phyloP scores from a whole-genome alignment of 2,888 invertebrate species.

The Cremastinae sp. region DNA sequence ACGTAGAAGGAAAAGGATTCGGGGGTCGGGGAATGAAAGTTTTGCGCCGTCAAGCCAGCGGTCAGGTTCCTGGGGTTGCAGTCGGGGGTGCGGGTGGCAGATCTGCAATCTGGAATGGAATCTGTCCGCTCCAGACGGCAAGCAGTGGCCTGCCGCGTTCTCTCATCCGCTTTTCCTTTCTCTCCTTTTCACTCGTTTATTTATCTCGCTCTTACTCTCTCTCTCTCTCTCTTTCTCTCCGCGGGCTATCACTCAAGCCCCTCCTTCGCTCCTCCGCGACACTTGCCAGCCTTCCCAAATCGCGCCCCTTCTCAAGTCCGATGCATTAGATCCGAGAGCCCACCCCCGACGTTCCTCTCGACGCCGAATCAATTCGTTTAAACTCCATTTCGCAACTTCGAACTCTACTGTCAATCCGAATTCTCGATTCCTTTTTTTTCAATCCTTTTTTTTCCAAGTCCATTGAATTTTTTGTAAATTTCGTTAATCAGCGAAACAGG shows the following conservation, averaged over 20 bases:
- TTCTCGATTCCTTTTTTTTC: slow-evolving; percentile 21
- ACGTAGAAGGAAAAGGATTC: slow-evolving; percentile 3
- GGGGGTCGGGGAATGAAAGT: slow-evolving; percentile 8
- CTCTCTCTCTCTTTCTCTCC: slow-evolving; percentile 38
- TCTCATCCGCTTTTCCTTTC: slow-evolving; percentile 59
- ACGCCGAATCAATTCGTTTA: slow-evolving; percentile 60
- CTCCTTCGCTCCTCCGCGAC: slow-evolving; percentile 63
- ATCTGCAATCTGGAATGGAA: slow-evolving; percentile 79
- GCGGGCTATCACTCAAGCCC: slow-evolving; percentile 8
- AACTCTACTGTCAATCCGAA: slow-evolving; percentile 12
- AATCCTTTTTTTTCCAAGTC: slow-evolving; percentile 8
- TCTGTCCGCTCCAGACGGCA: slow-evolving; percentile 79
- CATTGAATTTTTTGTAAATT: not conserved
- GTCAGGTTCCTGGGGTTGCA: slow-evolving; percentile 55
- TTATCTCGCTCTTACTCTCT: slow-evolving; percentile 17
- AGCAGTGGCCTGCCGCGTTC: slow-evolving; percentile 67
- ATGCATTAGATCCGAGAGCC: slow-evolving; percentile 58
- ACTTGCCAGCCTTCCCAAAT: slow-evolving; percentile 61
- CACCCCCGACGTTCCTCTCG: slow-evolving; percentile 50
- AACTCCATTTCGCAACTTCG: slow-evolving; percentile 53
- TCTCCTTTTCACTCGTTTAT: slow-evolving; percentile 9
- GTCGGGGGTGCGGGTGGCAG: slow-evolving; percentile 74
- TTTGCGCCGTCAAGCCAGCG: slow-evolving; percentile 38
- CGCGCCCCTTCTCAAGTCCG: slow-evolving; percentile 53
- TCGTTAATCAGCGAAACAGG: slow-evolving; percentile 19